Conservation (phyloP, 2,888 invertebrate genomes). For the Hydraecia micacea region DNA sequence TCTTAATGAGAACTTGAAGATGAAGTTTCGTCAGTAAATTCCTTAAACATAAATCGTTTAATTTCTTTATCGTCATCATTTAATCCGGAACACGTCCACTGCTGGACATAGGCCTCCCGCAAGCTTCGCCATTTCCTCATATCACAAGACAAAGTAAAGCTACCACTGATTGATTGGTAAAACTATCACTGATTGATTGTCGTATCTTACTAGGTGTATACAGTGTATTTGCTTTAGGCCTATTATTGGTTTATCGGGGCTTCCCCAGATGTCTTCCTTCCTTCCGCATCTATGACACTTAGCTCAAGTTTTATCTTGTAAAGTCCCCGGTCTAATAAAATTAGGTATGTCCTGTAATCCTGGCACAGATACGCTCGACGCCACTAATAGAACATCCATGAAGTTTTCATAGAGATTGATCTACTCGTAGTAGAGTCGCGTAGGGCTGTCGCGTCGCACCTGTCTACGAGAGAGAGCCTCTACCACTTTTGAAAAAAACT, state of each 20-base stretch:
- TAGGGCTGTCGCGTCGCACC: too few species aligned
- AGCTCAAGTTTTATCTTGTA: neutral
- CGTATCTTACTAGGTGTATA: neutral
- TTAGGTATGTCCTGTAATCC: neutral
- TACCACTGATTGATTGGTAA: neutral
- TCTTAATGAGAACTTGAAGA: neutral
- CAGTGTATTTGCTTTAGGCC: neutral
- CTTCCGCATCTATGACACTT: neutral
- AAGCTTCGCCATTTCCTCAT: neutral
- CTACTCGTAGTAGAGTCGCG: too few species aligned
- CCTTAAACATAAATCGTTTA: too few species aligned
- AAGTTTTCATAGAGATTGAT: too few species aligned
- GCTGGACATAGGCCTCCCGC: neutral
- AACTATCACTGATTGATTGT: too few species aligned
- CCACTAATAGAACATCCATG: too few species aligned
- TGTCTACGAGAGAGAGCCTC: too few species aligned
- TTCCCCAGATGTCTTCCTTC: slow-evolving; percentile 11
- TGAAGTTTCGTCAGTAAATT: neutral
- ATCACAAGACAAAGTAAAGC: neutral
- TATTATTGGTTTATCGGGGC: neutral
- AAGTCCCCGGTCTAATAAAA: neutral
- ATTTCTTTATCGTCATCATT: neutral
- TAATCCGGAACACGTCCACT: neutral
- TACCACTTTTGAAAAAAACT: neutral
- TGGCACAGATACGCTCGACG: too few species aligned